Conservation (phyloP, 2,888 invertebrate genomes). For the Ephialtes manifestator region DNA sequence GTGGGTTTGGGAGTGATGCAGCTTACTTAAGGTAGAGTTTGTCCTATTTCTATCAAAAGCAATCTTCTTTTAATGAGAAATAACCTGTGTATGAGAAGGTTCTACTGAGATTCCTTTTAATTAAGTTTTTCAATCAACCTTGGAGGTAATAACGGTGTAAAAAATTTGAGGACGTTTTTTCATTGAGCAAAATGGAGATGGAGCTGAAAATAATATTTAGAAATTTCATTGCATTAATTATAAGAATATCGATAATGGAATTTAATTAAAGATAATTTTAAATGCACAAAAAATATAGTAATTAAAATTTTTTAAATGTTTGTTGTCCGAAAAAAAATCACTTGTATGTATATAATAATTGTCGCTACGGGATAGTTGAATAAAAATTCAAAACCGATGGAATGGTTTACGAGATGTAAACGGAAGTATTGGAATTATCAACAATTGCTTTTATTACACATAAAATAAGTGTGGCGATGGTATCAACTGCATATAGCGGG, state of each 20-base stretch:
- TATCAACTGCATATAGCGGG: background rate
- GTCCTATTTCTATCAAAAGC: constrained; percentile 5
- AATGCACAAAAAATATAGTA: too few species aligned
- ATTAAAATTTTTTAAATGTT: too few species aligned
- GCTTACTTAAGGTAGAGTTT: background rate
- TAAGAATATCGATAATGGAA: background rate
- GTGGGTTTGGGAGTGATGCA: background rate
- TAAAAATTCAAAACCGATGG: too few species aligned
- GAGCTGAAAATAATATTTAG: background rate
- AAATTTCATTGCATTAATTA: background rate
- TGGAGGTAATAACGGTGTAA: background rate
- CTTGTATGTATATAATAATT: too few species aligned
- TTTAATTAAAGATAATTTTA: background rate
- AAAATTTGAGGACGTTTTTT: background rate
- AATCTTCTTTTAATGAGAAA: constrained; percentile 13
- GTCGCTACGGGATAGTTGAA: too few species aligned
- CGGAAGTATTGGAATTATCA: background rate
- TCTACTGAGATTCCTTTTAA: background rate
- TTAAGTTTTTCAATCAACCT: background rate
- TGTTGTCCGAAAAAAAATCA: too few species aligned
- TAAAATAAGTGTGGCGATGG: background rate
- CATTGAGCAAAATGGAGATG: background rate
- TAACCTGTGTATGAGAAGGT: background rate
- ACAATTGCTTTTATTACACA: background rate
- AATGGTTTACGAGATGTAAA: too few species aligned